Evolutionary conservation across 2,113 vertebrate species (phyloP).

Genomic region (Perca fluviatilis): DNA sequence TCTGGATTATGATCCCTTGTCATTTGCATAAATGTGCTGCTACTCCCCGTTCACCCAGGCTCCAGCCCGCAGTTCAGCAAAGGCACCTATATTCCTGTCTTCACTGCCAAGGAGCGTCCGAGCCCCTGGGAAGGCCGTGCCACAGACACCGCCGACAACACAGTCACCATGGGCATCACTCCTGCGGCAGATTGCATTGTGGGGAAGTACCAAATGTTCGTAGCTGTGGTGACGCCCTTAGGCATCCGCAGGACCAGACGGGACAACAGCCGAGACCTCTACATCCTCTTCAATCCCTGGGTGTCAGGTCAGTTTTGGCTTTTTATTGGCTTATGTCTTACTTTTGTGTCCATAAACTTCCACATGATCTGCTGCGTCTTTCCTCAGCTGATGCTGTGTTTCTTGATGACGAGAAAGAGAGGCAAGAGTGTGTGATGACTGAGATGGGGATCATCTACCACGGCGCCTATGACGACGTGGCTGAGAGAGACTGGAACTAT

Average conservation of each 20-base stretch:
- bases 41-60: constrained; percentile 77
- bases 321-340: neutral
- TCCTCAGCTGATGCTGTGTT: constrained; percentile 91
- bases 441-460: constrained; percentile 94
- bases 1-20: neutral
- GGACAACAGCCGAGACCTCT: constrained; percentile 83
- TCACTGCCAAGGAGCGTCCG: constrained; percentile 79
- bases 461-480: constrained; percentile 85
- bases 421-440: constrained; percentile 92
- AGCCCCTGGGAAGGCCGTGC: constrained; percentile 89
- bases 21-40: neutral
- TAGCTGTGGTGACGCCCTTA: constrained; percentile 90
- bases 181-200: constrained; percentile 88
- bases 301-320: constrained; percentile 81
- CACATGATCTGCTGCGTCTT: neutral
- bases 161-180: constrained; percentile 88
- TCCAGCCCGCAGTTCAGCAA: constrained; percentile 92
- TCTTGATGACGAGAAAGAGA: constrained; percentile 89
- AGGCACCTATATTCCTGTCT: constrained; percentile 92
- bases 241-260: constrained; percentile 90
- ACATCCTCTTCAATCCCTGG: constrained; percentile 98
- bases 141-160: constrained; percentile 69
- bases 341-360: neutral
- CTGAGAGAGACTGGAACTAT: constrained; percentile 92
- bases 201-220: constrained; percentile 92